Conservation (phyloP, 2,888 invertebrate species). For the Phaedon cochleariae region DNA sequence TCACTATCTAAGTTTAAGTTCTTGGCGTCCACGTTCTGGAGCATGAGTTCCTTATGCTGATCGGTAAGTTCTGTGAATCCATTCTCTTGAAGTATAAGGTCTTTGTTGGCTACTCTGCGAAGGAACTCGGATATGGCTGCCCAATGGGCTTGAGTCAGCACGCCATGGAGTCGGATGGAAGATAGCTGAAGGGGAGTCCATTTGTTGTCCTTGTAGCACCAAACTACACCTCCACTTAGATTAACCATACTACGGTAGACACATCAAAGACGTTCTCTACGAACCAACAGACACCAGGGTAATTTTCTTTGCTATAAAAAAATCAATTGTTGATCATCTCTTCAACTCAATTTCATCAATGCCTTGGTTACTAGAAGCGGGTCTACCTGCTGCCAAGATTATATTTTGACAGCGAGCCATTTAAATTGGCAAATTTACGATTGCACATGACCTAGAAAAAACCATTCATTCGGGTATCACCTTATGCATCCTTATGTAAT, state of each 20-base stretch:
- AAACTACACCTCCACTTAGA: conserved; percentile 68
- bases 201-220: conserved; percentile 74
- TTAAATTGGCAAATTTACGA: background rate
- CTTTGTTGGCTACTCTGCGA: conserved; percentile 71
- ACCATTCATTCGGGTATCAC: no score
- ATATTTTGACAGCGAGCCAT: background rate
- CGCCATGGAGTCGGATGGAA: conserved; percentile 72
- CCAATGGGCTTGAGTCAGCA: conserved; percentile 72
- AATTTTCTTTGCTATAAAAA: conserved; percentile 20
- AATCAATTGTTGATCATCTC: background rate
- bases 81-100: conserved; percentile 67
- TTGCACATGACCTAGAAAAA: no score
- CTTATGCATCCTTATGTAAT: no score
- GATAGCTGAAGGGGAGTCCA: conserved; percentile 74
- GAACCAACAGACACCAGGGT: conserved; percentile 19
- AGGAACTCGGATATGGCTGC: conserved; percentile 73
- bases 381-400: no score
- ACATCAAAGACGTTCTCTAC: conserved; percentile 44
- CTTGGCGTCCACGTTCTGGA: conserved; percentile 41
- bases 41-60: conserved; percentile 55
- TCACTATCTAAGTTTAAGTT: conserved; percentile 38
- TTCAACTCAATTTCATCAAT: conserved; percentile 10
- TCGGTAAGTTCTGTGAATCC: conserved; percentile 60
- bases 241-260: conserved; percentile 67
- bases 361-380: conserved; percentile 25